Evolutionary conservation across 2,888 invertebrate species (phyloP).

Genomic region (Dryadula phaetusa): DNA sequence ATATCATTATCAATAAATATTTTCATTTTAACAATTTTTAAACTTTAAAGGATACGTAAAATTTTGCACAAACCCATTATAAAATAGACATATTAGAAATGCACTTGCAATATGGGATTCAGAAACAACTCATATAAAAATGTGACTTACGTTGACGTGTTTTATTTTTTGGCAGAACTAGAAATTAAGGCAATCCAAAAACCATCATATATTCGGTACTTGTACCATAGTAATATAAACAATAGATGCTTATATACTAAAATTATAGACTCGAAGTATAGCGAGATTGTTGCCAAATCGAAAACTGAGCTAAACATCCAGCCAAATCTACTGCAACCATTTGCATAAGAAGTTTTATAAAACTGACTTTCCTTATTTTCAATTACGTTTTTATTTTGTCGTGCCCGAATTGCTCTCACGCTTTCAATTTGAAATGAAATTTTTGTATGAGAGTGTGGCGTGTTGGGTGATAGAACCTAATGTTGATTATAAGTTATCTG

Average conservation of each 20-base stretch:
- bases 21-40: too few species aligned
- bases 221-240: slow-evolving; percentile 26
- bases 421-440: slow-evolving; percentile 10
- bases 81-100: slow-evolving; percentile 7
- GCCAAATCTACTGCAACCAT: slow-evolving; percentile 42
- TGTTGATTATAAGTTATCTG: too few species aligned
- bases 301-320: slow-evolving; percentile 63
- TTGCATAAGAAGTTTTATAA: slow-evolving; percentile 46
- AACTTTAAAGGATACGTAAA: too few species aligned
- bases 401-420: slow-evolving; percentile 12
- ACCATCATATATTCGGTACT: slow-evolving; percentile 26
- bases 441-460: not conserved
- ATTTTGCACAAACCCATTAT: not conserved
- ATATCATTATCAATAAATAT: too few species aligned
- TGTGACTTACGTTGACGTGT: slow-evolving; percentile 16
- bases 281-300: slow-evolving; percentile 70
- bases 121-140: slow-evolving; percentile 24
- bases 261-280: slow-evolving; percentile 54
- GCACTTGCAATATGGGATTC: not conserved
- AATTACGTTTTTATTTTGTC: slow-evolving; percentile 39
- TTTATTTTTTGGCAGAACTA: slow-evolving; percentile 33
- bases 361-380: slow-evolving; percentile 41
- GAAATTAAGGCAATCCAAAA: slow-evolving; percentile 28
- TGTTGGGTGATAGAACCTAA: not conserved
- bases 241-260: slow-evolving; percentile 25